Evolutionary conservation across 2,797 vertebrate species (phyloP).

Genomic region (Geranospiza caerulescens): DNA sequence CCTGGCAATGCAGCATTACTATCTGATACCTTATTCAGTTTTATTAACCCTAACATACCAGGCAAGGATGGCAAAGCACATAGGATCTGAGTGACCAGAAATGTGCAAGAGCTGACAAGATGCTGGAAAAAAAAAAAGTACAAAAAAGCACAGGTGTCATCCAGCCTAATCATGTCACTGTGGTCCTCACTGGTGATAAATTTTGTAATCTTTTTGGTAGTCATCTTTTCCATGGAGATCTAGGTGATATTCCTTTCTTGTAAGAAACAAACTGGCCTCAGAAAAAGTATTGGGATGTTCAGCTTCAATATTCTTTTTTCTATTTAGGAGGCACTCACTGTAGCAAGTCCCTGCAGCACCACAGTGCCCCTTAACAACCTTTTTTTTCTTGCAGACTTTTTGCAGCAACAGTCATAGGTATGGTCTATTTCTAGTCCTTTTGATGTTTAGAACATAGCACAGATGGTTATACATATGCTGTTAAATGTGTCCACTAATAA

Average conservation of each 20-base stretch:
- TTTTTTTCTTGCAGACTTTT: neutral
- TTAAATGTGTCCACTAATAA: neutral
- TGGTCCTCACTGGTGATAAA: neutral
- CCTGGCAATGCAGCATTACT: neutral
- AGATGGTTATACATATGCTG: neutral
- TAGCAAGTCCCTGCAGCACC: neutral
- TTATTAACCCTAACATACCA: neutral
- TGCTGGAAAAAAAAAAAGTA: neutral
- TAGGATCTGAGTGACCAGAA: neutral
- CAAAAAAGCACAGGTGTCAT: neutral
- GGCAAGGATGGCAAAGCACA: neutral
- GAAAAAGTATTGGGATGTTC: neutral
- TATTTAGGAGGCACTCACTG: neutral
- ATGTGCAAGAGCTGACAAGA: neutral
- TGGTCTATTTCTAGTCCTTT: neutral
- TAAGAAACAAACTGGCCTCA: neutral
- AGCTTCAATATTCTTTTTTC: neutral
- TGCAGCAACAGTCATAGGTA: neutral
- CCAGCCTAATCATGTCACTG: neutral
- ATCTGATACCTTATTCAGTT: neutral
- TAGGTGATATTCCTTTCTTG: neutral
- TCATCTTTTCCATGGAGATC: neutral
- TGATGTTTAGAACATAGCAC: neutral
- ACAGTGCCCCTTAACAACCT: neutral
- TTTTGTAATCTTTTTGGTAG: neutral